Evolutionary conservation across 2,888 invertebrate species (phyloP).

Genomic region (Cheilosia vernalis): DNA sequence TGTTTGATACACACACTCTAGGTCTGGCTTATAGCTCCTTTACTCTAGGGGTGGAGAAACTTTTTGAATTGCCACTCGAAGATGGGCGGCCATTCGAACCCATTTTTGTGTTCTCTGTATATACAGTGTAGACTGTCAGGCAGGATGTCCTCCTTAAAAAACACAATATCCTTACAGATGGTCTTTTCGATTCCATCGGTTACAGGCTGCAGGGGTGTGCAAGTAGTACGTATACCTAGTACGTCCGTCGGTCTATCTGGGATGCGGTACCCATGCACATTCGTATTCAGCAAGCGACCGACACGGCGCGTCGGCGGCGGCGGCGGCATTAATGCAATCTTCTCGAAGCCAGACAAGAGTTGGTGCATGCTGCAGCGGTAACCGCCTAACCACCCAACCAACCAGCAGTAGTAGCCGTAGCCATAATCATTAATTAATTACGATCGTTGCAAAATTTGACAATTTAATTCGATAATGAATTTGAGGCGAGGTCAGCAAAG

Average conservation of each 20-base stretch:
- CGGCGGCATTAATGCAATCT: constrained; percentile 68
- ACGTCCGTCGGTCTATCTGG: constrained; percentile 17
- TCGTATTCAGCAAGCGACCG: constrained; percentile 37
- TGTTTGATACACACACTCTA: constrained; percentile 55
- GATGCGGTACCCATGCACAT: constrained; percentile 26
- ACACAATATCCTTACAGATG: constrained; percentile 65
- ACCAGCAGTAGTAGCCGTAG: constrained; percentile 34
- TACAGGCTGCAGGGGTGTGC: constrained; percentile 17
- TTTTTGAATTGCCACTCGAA: constrained; percentile 64
- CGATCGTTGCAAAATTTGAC: constrained; percentile 75
- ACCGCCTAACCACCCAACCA: background rate
- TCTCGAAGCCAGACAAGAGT: constrained; percentile 60
- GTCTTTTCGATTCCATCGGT: constrained; percentile 46
- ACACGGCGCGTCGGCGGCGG: constrained; percentile 11
- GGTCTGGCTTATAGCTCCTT: background rate
- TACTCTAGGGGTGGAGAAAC: constrained; percentile 3
- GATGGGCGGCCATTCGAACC: constrained; percentile 63
- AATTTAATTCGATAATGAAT: constrained; percentile 76
- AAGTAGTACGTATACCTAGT: constrained; percentile 15
- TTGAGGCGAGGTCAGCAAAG: constrained; percentile 75
- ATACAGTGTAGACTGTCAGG: constrained; percentile 30
- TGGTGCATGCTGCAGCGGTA: constrained; percentile 57
- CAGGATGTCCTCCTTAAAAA: constrained; percentile 50
- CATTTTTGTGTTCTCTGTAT: constrained; percentile 45
- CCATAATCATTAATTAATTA: constrained; percentile 75